Conservation (phyloP, 2,113 vertebrate genomes). For the Stictonetta naevosa region DNA sequence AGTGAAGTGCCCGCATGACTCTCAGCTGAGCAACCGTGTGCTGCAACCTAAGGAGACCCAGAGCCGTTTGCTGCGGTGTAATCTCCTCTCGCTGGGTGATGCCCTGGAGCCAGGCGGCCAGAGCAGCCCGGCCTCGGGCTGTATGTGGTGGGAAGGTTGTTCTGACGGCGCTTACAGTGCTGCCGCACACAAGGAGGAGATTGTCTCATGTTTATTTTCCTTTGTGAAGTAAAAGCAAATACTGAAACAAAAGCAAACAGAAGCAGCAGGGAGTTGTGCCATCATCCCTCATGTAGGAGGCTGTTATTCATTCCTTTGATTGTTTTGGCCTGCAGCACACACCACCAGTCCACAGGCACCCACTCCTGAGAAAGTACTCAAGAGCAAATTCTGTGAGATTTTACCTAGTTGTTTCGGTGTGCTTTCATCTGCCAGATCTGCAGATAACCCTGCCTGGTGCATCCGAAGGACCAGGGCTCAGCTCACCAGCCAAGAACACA, state of each 20-base stretch:
- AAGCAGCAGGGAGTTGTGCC: not conserved
- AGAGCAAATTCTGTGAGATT: not conserved
- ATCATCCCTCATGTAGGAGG: not conserved
- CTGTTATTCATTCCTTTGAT: not conserved
- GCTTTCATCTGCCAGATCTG: not conserved
- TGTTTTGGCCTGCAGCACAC: not conserved
- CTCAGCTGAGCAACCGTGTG: not conserved
- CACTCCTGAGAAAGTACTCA: not conserved
- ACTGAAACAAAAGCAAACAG: not conserved
- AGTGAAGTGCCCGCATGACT: rapidly evolving
- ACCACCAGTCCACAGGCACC: not conserved
- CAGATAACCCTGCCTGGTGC: not conserved
- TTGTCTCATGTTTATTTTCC: not conserved
- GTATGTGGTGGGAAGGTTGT: not conserved
- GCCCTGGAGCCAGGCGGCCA: rapidly evolving
- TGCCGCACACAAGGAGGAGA: not conserved
- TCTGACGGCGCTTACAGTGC: not conserved
- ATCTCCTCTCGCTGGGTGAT: not conserved
- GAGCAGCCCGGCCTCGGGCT: not conserved
- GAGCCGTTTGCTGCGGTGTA: not conserved
- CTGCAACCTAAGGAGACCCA: not conserved
- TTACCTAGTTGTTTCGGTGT: rapidly evolving
- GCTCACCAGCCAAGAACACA: not conserved
- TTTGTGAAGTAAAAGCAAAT: not conserved
- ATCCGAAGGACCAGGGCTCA: not conserved